Conservation (phyloP, 2,113 vertebrate genomes). For the Centropus bengalensis region DNA sequence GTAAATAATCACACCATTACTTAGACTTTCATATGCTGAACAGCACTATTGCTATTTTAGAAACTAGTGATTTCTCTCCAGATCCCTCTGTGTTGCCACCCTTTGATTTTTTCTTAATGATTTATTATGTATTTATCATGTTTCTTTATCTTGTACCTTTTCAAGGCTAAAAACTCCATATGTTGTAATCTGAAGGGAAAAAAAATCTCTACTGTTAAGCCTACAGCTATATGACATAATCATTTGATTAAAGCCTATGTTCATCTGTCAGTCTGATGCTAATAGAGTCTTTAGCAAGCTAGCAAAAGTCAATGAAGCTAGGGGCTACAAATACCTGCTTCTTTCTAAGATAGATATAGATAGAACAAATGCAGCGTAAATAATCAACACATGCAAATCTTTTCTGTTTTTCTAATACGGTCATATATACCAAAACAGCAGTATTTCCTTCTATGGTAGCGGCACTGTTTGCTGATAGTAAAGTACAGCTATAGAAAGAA, state of each 20-base stretch:
- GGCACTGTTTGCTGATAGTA: background rate
- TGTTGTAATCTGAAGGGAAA: background rate
- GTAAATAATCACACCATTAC: background rate
- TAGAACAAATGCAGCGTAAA: background rate
- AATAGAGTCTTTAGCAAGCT: background rate
- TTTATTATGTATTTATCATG: background rate
- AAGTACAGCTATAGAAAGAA: background rate
- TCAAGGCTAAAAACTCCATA: background rate
- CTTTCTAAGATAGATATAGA: background rate
- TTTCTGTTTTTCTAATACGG: background rate
- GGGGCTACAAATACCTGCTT: background rate
- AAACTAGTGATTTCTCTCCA: background rate
- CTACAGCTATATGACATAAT: background rate
- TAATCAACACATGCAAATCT: background rate
- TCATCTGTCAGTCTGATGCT: background rate
- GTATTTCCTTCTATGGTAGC: background rate
- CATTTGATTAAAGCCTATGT: background rate
- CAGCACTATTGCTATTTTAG: background rate
- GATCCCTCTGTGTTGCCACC: background rate
- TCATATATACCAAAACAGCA: background rate
- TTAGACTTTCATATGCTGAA: background rate
- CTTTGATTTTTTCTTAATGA: background rate
- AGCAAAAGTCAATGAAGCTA: background rate
- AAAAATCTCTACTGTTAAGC: background rate
- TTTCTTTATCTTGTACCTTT: background rate